Evolutionary conservation across 1,140 invertebrate genomes (phyloP).

Genomic region (Colletes latitarsis): DNA sequence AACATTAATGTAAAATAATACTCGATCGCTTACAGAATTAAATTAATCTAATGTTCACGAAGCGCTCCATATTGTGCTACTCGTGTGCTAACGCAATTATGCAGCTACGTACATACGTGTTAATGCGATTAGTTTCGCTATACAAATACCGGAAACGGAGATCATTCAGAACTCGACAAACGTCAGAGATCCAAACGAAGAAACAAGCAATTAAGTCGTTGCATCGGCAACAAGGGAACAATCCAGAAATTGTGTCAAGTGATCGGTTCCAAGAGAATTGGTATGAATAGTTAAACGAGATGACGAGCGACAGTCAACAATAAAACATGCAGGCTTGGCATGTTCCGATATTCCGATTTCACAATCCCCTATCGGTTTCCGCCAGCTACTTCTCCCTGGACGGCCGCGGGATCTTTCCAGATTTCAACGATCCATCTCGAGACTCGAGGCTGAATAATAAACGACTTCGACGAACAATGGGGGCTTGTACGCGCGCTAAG

Average conservation of each 20-base stretch:
- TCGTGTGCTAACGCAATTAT: too few relatives aligned
- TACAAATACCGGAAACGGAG: background rate
- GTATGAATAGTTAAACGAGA: slow-evolving; percentile 36
- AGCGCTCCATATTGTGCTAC: too few relatives aligned
- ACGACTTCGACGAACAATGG: background rate
- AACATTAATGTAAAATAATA: too few relatives aligned
- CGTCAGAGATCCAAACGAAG: background rate
- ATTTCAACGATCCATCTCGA: slow-evolving; percentile 19
- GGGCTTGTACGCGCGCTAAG: background rate
- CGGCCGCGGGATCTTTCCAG: slow-evolving; percentile 20
- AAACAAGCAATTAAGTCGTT: background rate
- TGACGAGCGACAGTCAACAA: slow-evolving; percentile 38
- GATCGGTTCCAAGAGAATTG: slow-evolving; percentile 20
- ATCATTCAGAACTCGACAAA: background rate
- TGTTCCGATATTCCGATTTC: slow-evolving; percentile 26
- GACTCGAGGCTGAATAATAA: slow-evolving; percentile 19
- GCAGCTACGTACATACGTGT: too few relatives aligned
- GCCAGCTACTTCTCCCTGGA: background rate
- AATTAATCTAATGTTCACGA: too few relatives aligned
- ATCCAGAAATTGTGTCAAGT: slow-evolving; percentile 28
- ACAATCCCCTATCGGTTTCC: background rate
- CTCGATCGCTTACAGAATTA: too few relatives aligned
- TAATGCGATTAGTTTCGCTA: slow-evolving; percentile 9
- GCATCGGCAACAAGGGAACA: slow-evolving; percentile 30
- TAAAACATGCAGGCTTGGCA: slow-evolving; percentile 26